phyloP scores from a whole-genome alignment of 2,113 vertebrate species.

The Orientallactaga bullata region DNA sequence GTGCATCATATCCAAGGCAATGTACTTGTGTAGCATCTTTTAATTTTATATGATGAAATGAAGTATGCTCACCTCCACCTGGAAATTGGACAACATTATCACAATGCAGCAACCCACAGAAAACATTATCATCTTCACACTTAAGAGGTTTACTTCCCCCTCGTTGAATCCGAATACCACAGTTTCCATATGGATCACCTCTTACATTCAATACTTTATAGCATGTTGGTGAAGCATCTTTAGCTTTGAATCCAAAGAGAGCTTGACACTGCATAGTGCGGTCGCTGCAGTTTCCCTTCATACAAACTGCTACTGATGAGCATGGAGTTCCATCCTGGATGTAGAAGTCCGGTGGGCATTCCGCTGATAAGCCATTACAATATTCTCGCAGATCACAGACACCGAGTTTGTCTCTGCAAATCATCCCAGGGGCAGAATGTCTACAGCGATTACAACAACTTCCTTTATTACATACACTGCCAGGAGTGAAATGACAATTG shows the following conservation, averaged over 20 bases:
- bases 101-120: constrained; percentile 85
- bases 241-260: constrained; percentile 87
- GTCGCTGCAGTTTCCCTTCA: constrained; percentile 90
- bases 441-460: constrained; percentile 76
- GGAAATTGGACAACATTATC: constrained; percentile 43
- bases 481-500: constrained; percentile 4
- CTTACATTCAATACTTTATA: constrained; percentile 79
- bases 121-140: neutral
- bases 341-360: constrained; percentile 88
- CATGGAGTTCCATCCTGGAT: constrained; percentile 91
- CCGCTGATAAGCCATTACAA: constrained; percentile 87
- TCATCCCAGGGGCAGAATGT: constrained; percentile 79
- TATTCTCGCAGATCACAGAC: constrained; percentile 93
- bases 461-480: constrained; percentile 67
- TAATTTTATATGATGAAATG: constrained; percentile 63
- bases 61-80: constrained; percentile 71
- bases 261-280: constrained; percentile 87
- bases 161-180: fast-evolving
- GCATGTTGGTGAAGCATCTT: constrained; percentile 61
- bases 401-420: constrained; percentile 86
- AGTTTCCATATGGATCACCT: constrained; percentile 85
- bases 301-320: constrained; percentile 86
- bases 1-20: constrained; percentile 81
- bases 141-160: neutral
- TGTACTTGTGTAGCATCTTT: fast-evolving